Evolutionary conservation across 2,797 vertebrate genomes (phyloP).

Genomic region (Melanotaenia parkinsoni): DNA sequence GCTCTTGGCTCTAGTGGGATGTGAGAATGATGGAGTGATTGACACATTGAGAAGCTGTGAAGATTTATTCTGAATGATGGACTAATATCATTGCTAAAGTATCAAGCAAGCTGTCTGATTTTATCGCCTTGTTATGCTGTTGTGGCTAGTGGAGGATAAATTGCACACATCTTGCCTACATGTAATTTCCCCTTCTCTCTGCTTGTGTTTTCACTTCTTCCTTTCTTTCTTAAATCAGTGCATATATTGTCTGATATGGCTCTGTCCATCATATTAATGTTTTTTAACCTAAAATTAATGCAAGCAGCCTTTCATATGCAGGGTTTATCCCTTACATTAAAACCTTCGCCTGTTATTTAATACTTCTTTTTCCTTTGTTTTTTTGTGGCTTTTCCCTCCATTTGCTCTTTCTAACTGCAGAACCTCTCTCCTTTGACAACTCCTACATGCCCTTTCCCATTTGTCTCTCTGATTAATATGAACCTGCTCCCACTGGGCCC

Average conservation of each 20-base stretch:
- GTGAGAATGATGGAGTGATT: conserved; percentile 65
- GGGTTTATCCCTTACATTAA: conserved; percentile 37
- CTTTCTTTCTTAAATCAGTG: conserved; percentile 21
- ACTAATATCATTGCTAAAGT: conserved; percentile 64
- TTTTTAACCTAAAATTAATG: background rate
- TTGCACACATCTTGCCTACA: conserved; percentile 39
- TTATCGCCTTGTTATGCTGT: conserved; percentile 65
- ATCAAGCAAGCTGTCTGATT: conserved; percentile 63
- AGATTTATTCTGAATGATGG: conserved; percentile 66
- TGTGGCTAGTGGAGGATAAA: conserved; percentile 34
- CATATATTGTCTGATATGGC: conserved; percentile 20
- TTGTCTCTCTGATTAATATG: conserved; percentile 76
- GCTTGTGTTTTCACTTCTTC: conserved; percentile 21
- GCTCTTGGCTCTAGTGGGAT: conserved; percentile 40
- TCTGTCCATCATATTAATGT: conserved; percentile 18
- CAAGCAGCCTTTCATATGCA: conserved; percentile 12
- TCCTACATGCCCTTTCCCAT: conserved; percentile 62
- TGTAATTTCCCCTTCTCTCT: conserved; percentile 42
- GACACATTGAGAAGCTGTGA: conserved; percentile 63
- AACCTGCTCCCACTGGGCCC: conserved; percentile 61
- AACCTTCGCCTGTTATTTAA: conserved; percentile 48
- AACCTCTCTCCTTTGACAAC: conserved; percentile 53
- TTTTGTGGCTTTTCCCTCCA: conserved; percentile 37
- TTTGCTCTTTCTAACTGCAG: conserved; percentile 44
- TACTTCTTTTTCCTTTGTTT: conserved; percentile 48